Conservation (phyloP, 2,113 vertebrate species). For the Coryphaenoides rupestris region DNA sequence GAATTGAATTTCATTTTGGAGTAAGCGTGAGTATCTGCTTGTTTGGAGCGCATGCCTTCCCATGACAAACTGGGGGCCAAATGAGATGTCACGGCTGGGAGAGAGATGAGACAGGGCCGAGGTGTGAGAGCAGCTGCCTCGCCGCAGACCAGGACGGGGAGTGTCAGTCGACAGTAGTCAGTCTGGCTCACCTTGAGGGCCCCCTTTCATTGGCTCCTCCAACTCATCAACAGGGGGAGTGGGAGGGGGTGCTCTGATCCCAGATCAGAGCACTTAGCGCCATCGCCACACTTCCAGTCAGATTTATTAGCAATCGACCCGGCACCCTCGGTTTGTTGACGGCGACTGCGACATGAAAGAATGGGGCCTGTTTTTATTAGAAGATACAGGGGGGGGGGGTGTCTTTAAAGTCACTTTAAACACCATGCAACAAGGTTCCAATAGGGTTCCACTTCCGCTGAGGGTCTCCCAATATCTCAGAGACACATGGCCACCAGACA, state of each 20-base stretch:
- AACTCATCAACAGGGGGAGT: slow-evolving; percentile 67
- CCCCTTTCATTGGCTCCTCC: slow-evolving; percentile 24
- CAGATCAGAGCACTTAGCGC: slow-evolving; percentile 57
- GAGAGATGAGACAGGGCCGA: slow-evolving; percentile 38
- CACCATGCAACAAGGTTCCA: too few relatives aligned
- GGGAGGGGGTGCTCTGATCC: too few relatives aligned
- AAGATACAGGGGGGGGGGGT: not conserved
- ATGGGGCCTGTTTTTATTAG: slow-evolving; percentile 37
- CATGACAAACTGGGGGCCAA: slow-evolving; percentile 36
- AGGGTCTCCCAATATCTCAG: too few relatives aligned
- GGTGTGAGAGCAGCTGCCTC: slow-evolving; percentile 41
- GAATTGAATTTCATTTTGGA: too few relatives aligned
- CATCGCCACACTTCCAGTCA: slow-evolving; percentile 44
- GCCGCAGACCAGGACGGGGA: slow-evolving; percentile 29
- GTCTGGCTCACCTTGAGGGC: slow-evolving; percentile 62
- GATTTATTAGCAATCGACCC: slow-evolving; percentile 62
- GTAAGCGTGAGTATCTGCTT: slow-evolving; percentile 13
- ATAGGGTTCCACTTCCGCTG: too few relatives aligned
- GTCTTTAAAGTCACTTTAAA: too few relatives aligned
- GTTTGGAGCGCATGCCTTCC: slow-evolving; percentile 24
- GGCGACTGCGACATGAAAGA: slow-evolving; percentile 56
- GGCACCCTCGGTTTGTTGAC: slow-evolving; percentile 45
- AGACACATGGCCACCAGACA: too few relatives aligned
- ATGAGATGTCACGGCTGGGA: slow-evolving; percentile 37
- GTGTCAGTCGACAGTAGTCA: slow-evolving; percentile 45